These are phyloP conservation scores for Lepidothrix coronata DNA, from an alignment of 2,113 vertebrate genomes.

Conservation along the genomic window DNA sequence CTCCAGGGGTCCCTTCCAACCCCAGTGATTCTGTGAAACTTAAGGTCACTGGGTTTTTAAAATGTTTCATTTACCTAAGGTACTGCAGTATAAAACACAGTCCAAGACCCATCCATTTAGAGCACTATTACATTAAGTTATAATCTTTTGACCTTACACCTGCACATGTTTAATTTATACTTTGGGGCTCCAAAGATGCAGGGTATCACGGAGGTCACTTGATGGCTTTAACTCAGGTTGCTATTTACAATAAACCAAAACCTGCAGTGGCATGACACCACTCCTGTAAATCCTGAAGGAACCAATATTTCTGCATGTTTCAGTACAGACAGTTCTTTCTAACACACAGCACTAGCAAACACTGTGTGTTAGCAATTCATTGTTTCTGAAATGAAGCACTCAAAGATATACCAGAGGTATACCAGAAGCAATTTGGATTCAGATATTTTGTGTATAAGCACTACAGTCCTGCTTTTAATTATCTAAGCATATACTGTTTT, in stretches of 20 bases:
- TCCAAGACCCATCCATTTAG: neutral
- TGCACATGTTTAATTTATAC: neutral
- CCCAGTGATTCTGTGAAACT: neutral
- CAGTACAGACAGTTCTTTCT: neutral
- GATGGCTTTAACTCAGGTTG: neutral
- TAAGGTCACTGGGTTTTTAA: neutral
- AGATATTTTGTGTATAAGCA: neutral
- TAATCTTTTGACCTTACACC: neutral
- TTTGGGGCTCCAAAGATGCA: neutral
- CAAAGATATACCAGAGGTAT: neutral
- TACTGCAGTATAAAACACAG: neutral
- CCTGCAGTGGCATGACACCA: neutral
- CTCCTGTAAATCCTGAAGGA: neutral
- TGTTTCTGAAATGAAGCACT: neutral
- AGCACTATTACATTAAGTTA: neutral
- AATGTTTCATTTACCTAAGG: neutral
- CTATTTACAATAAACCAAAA: neutral
- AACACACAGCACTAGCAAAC: neutral
- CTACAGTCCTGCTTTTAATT: neutral
- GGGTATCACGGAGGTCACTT: neutral
- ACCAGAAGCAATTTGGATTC: neutral
- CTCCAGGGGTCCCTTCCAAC: neutral
- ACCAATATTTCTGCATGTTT: neutral
- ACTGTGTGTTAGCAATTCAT: neutral
- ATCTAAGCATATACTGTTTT: neutral